Evolutionary conservation across 2,797 vertebrate species (phyloP).

Genomic region (Chelmon rostratus): DNA sequence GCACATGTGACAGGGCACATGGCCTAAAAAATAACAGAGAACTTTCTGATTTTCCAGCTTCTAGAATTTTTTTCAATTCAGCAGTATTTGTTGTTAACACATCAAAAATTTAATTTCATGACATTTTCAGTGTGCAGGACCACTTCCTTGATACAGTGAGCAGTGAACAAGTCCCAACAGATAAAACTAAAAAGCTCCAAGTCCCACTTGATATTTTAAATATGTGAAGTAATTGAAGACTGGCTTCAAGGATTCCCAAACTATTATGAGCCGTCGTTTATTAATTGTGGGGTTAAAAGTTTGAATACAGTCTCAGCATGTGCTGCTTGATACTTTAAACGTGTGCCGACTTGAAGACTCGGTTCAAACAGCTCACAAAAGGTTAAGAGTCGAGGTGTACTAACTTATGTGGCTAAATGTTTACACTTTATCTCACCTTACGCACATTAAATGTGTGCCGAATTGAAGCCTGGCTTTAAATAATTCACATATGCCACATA

Average conservation of each 20-base stretch:
- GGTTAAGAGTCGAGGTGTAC: neutral
- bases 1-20: neutral
- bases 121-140: neutral
- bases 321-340: neutral
- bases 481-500: rapidly evolving
- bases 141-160: neutral
- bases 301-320: neutral
- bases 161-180: neutral
- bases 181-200: neutral
- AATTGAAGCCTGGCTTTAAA: neutral
- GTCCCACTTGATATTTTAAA: neutral
- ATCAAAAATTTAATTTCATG: neutral
- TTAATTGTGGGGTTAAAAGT: neutral
- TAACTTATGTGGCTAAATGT: neutral
- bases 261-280: neutral
- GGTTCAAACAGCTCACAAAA: neutral
- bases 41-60: neutral
- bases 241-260: neutral
- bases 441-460: neutral
- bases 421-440: neutral
- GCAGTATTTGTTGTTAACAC: neutral
- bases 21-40: neutral
- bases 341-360: neutral
- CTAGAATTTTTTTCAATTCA: neutral
- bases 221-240: neutral